Conservation (phyloP, 2,888 invertebrate species). For the Anorthoa munda region DNA sequence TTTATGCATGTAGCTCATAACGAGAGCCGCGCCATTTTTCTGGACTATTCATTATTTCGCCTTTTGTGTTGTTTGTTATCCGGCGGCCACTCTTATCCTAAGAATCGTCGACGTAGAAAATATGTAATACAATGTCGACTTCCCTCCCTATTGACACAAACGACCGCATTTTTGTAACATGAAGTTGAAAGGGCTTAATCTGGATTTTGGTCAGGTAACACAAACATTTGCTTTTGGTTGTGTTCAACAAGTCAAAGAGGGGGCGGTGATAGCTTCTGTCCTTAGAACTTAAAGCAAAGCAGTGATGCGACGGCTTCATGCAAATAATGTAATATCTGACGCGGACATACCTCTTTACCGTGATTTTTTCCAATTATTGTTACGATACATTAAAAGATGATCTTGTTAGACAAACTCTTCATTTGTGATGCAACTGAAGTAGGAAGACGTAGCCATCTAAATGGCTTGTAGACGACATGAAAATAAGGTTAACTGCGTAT, state of each 20-base stretch:
- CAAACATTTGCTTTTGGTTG: constrained; percentile 82
- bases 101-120: constrained; percentile 79
- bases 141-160: constrained; percentile 82
- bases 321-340: constrained; percentile 40
- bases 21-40: constrained; percentile 87
- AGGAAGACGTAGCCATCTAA: constrained; percentile 14
- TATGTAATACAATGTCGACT: constrained; percentile 81
- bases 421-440: constrained; percentile 29
- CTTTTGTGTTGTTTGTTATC: constrained; percentile 87
- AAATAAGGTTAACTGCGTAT: constrained; percentile 54
- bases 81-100: constrained; percentile 79
- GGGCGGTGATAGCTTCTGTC: constrained; percentile 41
- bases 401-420: constrained; percentile 3
- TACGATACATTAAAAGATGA: constrained; percentile 27
- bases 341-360: background rate
- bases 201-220: constrained; percentile 85
- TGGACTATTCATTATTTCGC: constrained; percentile 89
- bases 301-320: constrained; percentile 9
- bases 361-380: constrained; percentile 37
- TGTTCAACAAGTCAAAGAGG: constrained; percentile 74
- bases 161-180: constrained; percentile 84
- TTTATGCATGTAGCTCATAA: constrained; percentile 90
- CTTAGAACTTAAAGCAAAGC: constrained; percentile 31
- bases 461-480: constrained; percentile 14
- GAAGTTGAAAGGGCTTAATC: constrained; percentile 84